Evolutionary conservation across 2,888 invertebrate species (phyloP).

Genomic region (Orchesellides sinensis): DNA sequence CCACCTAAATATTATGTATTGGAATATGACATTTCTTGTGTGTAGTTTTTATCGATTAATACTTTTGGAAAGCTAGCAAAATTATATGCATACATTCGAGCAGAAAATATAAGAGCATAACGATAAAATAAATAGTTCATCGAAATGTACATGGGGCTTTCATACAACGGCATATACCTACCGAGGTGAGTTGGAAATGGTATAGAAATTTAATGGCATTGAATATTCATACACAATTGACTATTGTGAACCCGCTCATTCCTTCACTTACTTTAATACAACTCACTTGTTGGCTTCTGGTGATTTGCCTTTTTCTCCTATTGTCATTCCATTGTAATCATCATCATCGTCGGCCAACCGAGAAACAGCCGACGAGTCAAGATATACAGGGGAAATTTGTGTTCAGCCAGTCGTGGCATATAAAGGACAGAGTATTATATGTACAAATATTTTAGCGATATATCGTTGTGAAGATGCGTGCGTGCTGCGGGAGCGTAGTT

Average conservation of each 20-base stretch:
- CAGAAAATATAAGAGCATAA: too few species aligned
- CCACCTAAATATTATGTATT: not conserved
- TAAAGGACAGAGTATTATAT: not conserved
- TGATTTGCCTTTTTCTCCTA: constrained; percentile 1
- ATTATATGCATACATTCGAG: not conserved
- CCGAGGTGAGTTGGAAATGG: not conserved
- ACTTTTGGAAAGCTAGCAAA: not conserved
- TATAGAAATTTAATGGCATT: constrained; percentile 39
- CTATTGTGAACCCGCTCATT: constrained; percentile 1
- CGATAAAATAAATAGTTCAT: not conserved
- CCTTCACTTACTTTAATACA: not conserved
- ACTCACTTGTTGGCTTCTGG: constrained; percentile 51
- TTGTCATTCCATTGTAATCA: constrained; percentile 35
- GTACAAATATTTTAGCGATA: not conserved
- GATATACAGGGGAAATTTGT: not conserved
- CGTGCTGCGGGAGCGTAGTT: too few species aligned
- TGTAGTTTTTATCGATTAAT: not conserved
- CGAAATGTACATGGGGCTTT: not conserved
- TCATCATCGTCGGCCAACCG: constrained; percentile 30
- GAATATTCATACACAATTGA: constrained; percentile 43
- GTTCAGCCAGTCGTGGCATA: not conserved
- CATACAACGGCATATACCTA: not conserved
- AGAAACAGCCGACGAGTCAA: constrained; percentile 4
- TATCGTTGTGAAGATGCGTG: constrained; percentile 31
- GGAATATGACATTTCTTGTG: too few species aligned